Conservation (phyloP, 53 echinoderm and acorn worm genomes). For the Hippasteria phrygiana region DNA sequence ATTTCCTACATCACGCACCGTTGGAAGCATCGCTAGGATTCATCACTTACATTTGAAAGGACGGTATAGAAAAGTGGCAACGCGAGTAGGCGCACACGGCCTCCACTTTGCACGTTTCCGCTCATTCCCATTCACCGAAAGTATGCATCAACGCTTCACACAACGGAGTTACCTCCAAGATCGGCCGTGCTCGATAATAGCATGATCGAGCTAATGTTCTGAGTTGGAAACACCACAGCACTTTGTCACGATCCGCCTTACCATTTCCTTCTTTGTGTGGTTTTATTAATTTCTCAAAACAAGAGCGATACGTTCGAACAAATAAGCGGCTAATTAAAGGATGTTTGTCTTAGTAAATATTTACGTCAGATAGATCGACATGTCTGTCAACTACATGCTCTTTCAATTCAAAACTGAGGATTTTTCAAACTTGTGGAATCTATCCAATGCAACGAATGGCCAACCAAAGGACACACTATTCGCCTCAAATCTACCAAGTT, state of each 20-base stretch:
- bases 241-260: not conserved
- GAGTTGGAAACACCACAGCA: not conserved
- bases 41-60: conserved; percentile 20
- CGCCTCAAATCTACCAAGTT: conserved; percentile 16
- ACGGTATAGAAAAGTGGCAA: conserved; percentile 11
- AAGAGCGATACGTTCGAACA: not conserved
- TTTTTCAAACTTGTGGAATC: conserved; percentile 42
- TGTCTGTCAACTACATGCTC: conserved; percentile 30
- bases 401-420: conserved; percentile 33
- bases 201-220: conserved; percentile 18
- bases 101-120: conserved; percentile 40
- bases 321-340: not conserved
- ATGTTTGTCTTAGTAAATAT: conserved; percentile 11
- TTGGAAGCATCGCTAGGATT: conserved; percentile 38
- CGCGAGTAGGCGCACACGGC: conserved; percentile 32
- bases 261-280: not conserved
- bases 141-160: conserved; percentile 33
- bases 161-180: conserved; percentile 16
- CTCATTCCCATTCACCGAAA: conserved; percentile 38
- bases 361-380: conserved; percentile 7
- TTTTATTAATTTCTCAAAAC: not conserved
- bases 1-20: conserved; percentile 59
- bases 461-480: not conserved
- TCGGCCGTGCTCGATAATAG: not conserved
- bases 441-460: conserved; percentile 38